Evolutionary conservation across 2,888 invertebrate genomes (phyloP), one percentile per base, ranked within the genome.

Genomic region (Standfussiana lucernea): DNA sequence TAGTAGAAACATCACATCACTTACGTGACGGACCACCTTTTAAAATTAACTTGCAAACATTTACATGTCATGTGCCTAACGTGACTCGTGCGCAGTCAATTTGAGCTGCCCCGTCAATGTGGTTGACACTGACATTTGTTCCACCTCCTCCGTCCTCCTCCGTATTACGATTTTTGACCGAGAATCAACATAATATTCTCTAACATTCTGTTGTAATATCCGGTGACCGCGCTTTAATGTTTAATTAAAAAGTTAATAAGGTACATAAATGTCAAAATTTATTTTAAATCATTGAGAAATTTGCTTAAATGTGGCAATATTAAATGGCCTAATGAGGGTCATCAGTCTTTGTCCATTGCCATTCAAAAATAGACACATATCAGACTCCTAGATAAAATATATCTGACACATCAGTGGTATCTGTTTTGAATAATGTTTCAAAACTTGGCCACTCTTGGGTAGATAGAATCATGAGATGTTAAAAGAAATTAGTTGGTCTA

Each of bases 81-180:
- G 40, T 50, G 72, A 71, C 69, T 86, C 90, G 88, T 90, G 90
- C 69, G 72, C 70, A 56, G 80, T 79, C 83, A 90, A 90, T 90
- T 90, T 86, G 89, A 88, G 72, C 84, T 79, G 61, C 35, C 47
- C 75, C 86, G 86, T 87, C 85, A 90, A 89, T 75, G 59, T 74
- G 47, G 75, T 76, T 81, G 89, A 84, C 89, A 87, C 83, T 89
- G 85, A 86, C 84, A 85, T 84, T 87, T 88, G 77, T 75, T 64
- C 35, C 45, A 77, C 70, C 59, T 76, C 42, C 65, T 67, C 76
- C 53, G n/a, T n/a, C 70, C 59, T 76, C 42, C 65, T 67, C 76
- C 53, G n/a, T n/a, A n/a, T 66, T 66, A 47, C 61, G 42, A 77
- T 66, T 21, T n/a, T 61, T 74, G 62, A 76, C 37, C 15, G 61